A percentile compares a stretch with the other conserved stretches of the same genome.
Evolutionary conservation across 2,113 vertebrate genomes (phyloP).

Genomic region (Hydrolagus affinis): DNA sequence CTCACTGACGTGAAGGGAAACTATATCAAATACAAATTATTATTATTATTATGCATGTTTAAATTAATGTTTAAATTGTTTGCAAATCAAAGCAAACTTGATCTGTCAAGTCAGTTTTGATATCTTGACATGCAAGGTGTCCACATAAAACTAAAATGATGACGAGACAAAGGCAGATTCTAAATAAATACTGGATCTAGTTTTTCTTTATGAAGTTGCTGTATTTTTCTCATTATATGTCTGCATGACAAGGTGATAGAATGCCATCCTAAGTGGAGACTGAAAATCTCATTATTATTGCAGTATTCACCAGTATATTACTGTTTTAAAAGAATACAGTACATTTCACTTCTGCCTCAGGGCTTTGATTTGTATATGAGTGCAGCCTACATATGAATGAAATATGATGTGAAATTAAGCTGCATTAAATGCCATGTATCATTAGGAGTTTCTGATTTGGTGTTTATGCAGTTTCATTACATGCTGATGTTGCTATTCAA

Average conservation of each 20-base stretch:
- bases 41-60: too few relatives aligned
- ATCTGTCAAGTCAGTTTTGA: background rate
- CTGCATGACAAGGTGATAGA: conserved; percentile 14
- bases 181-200: background rate
- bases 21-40: too few relatives aligned
- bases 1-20: too few relatives aligned
- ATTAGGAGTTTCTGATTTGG: conserved; percentile 1
- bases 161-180: background rate
- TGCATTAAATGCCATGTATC: conserved; percentile 5
- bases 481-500: background rate
- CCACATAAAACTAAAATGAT: background rate
- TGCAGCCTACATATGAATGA: conserved; percentile 18
- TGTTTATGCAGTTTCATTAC: background rate
- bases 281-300: conserved; percentile 17
- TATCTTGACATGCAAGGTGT: background rate
- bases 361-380: conserved; percentile 7
- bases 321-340: background rate
- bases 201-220: background rate
- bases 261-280: background rate
- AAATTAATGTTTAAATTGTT: too few relatives aligned
- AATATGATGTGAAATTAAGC: conserved; percentile 18
- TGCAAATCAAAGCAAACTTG: too few relatives aligned
- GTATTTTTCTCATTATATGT: background rate
- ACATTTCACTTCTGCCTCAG: conserved; percentile 11
- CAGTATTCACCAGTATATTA: conserved; percentile 5